phyloP scores from a whole-genome alignment of 2,888 invertebrate genomes.

The Chalcosyrphus nemorum region DNA sequence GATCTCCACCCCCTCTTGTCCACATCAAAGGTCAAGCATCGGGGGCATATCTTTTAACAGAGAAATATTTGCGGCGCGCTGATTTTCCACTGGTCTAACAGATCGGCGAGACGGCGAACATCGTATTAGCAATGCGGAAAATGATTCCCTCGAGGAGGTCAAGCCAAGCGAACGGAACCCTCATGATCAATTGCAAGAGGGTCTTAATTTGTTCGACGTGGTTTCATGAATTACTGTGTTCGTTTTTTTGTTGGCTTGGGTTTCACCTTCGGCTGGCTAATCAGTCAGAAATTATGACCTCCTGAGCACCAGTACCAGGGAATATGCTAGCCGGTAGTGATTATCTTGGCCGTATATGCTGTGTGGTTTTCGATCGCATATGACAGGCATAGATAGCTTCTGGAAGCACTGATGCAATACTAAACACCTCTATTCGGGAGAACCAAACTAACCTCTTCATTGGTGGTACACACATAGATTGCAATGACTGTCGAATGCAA shows the following conservation, averaged over 20 bases:
- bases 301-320: not conserved
- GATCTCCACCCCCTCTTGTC: conserved; percentile 32
- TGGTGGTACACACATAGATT: not conserved
- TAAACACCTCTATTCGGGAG: not conserved
- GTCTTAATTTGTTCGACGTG: conserved; percentile 48
- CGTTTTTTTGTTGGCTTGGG: not conserved
- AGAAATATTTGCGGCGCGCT: not conserved
- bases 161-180: conserved; percentile 13
- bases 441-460: not conserved
- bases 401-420: conserved; percentile 4
- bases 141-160: conserved; percentile 36
- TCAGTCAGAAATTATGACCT: conserved; percentile 6
- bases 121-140: conserved; percentile 47
- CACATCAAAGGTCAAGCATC: conserved; percentile 35
- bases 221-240: conserved; percentile 12
- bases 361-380: not conserved
- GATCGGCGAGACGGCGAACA: not conserved
- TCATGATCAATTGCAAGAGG: conserved; percentile 50
- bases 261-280: not conserved
- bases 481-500: not conserved
- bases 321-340: not conserved
- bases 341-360: conserved; percentile 1
- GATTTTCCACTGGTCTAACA: not conserved
- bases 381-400: not conserved
- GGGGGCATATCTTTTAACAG: conserved; percentile 10